Base-by-base conservation (phyloP, 64 coral and sea anemone species). In the Hydrozoanthus tunicans region DNA sequence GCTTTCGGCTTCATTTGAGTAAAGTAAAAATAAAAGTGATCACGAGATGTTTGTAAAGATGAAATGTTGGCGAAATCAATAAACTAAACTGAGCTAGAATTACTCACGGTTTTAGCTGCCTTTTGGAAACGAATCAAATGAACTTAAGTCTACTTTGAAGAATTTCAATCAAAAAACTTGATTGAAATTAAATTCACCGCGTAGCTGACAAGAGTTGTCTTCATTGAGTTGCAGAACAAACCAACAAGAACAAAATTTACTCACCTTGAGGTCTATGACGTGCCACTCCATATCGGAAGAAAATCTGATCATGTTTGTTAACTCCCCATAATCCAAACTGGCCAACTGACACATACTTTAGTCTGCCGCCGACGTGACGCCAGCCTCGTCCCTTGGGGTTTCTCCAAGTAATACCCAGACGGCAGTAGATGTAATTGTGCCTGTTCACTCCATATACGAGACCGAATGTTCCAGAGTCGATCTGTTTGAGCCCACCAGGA, bases 281-380 rank as follows among this genome's bases (percentile, higher is more conserved):
- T 20, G 54, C 59, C 7, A 88, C 66, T 88, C 67, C 70, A 11
- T 58, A 23, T 25, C 84, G 68, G 68, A 88, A 88, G 43, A 32
- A 88, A 57, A 88, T 88, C 3, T 17, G 26, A 73, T 74, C 13
- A 23, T 88, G 20, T 73, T 4, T 88, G 57, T 88, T 88, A 60
- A 88, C 69, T 73, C 84, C 69, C 84, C 84, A 88, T 0, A 88
- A 20, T 14, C 68, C 84, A 43, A 59, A 75, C 84, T 88, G 84
- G 32, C 84, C 69, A 9, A 13, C 53, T 3, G 84, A 59, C 68
- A 88, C 11, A 23, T 88, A 70, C 17, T 74, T 88, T 7, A 88
- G 55, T 54, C 56, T 61, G 6, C 69, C 69, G 58, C 56, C 25
- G 59, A 88, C 60, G 51, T 3, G 68, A 7, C 23, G 68, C 84